Conservation (phyloP, 2,888 invertebrate species). For the Pardosa pseudoannulata region DNA sequence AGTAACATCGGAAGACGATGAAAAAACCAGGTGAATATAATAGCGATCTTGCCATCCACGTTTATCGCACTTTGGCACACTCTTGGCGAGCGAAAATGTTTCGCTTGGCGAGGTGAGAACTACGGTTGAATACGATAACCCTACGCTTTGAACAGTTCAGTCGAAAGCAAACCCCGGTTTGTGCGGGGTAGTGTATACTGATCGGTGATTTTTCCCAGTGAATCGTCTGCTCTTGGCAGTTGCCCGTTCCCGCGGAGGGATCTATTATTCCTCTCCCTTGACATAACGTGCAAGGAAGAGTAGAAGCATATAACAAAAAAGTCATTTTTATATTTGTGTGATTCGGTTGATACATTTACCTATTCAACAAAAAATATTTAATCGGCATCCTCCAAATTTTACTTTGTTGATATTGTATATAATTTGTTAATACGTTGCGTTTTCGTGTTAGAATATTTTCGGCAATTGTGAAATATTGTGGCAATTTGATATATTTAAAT, state of each 20-base stretch:
- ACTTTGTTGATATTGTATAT: too few relatives aligned
- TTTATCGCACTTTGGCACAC: neutral
- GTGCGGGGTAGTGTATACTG: conserved; percentile 18
- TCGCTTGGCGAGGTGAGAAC: neutral
- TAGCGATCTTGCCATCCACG: neutral
- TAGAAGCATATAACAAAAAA: conserved; percentile 4
- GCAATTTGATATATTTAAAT: too few relatives aligned
- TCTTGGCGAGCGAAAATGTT: conserved; percentile 39
- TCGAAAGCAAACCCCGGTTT: conserved; percentile 54
- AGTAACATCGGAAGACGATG: too few relatives aligned
- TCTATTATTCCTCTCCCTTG: neutral
- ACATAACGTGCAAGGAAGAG: neutral
- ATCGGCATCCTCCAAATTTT: too few relatives aligned
- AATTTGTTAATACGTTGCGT: too few relatives aligned
- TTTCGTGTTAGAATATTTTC: too few relatives aligned
- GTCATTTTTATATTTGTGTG: neutral
- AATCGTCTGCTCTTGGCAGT: conserved; percentile 52
- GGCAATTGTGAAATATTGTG: too few relatives aligned
- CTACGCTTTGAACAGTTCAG: conserved; percentile 42
- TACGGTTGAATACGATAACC: conserved; percentile 34
- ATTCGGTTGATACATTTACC: neutral
- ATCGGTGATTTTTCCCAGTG: conserved; percentile 22
- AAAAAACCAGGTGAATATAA: too few relatives aligned
- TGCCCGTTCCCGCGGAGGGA: conserved; percentile 4
- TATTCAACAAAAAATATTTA: too few relatives aligned